phyloP scores from a whole-genome alignment of 1,140 invertebrate genomes.

The Centruroides sculpturatus region DNA sequence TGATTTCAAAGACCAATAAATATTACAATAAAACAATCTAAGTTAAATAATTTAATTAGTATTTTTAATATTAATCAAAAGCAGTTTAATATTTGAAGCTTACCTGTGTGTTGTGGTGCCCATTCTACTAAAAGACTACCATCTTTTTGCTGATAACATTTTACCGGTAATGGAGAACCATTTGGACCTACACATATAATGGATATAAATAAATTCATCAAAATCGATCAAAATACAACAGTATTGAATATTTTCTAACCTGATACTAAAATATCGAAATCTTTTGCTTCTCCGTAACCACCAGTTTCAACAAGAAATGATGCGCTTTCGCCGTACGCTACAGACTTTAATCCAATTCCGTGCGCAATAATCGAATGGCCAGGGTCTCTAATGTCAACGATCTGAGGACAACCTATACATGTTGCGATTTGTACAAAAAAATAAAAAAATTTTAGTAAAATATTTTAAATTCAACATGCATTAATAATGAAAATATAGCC shows the following conservation, averaged over 20 bases:
- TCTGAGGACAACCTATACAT: conserved; percentile 36
- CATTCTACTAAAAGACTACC: conserved; percentile 84
- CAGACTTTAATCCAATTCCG: conserved; percentile 68
- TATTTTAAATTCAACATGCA: too few relatives aligned
- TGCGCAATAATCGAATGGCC: conserved; percentile 56
- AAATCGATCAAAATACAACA: too few relatives aligned
- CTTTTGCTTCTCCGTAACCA: conserved; percentile 55
- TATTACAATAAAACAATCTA: too few relatives aligned
- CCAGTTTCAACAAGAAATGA: conserved; percentile 79
- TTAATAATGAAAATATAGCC: too few relatives aligned
- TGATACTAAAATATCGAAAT: conserved; percentile 77
- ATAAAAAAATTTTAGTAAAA: too few relatives aligned
- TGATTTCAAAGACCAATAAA: too few relatives aligned
- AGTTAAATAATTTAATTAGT: too few relatives aligned
- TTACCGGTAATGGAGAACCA: conserved; percentile 68
- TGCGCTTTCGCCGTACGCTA: conserved; percentile 56
- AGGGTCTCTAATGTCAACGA: conserved; percentile 38
- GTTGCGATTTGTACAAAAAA: too few relatives aligned
- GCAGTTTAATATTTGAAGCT: neutral
- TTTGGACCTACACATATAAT: conserved; percentile 64
- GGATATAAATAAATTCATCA: too few relatives aligned
- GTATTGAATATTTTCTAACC: conserved; percentile 25
- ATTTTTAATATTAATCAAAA: too few relatives aligned
- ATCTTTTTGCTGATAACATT: conserved; percentile 90
- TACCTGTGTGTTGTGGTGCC: conserved; percentile 47